Conservation (phyloP, 2,797 vertebrate species). For the Avahi laniger region DNA sequence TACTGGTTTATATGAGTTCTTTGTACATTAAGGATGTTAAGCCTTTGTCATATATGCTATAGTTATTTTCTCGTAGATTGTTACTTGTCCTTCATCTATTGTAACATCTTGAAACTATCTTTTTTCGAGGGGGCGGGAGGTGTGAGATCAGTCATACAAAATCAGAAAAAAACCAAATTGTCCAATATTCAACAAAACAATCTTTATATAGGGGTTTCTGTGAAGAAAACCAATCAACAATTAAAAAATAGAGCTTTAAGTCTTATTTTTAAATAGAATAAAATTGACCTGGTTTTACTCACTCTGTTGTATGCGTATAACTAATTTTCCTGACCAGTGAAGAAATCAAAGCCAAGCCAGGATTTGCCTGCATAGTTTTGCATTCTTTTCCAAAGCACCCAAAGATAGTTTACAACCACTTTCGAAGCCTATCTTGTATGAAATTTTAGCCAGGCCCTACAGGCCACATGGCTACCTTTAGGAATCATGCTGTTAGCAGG, state of each 20-base stretch:
- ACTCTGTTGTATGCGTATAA: not conserved
- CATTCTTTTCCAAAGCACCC: constrained; percentile 22
- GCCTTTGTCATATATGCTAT: not conserved
- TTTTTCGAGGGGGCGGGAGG: not conserved
- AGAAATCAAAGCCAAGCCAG: not conserved
- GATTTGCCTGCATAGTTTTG: not conserved
- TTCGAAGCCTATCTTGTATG: not conserved
- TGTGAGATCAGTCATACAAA: no score
- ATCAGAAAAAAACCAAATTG: no score
- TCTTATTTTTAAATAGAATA: constrained; percentile 28
- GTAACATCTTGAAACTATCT: constrained; percentile 7
- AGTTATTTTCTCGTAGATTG: not conserved
- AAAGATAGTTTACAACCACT: constrained; percentile 1
- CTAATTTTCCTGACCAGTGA: not conserved
- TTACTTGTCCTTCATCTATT: not conserved
- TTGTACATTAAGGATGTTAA: not conserved
- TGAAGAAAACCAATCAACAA: not conserved
- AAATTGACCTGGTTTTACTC: not conserved
- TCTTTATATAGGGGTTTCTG: constrained; percentile 9
- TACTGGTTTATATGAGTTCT: not conserved
- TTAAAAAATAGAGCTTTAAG: not conserved
- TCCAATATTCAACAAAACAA: not conserved
- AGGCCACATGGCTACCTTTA: not conserved
- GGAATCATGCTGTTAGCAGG: not conserved
- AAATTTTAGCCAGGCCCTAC: not conserved